Base-by-base conservation (phyloP, 2,797 vertebrate species). In the Gadopsis marmoratus region DNA sequence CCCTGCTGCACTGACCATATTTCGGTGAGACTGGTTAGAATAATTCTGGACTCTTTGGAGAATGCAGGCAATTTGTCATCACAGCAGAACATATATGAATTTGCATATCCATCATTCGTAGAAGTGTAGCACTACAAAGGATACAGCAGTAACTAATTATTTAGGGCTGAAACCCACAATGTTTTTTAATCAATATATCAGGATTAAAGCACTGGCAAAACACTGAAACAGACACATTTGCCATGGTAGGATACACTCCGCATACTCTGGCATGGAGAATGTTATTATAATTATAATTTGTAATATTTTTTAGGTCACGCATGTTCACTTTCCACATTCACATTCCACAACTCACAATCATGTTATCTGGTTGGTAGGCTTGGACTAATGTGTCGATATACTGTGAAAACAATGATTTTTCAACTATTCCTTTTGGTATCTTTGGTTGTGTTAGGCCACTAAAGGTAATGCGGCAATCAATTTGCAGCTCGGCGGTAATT, bases 41-140 rank as follows among this genome's bases (percentile, higher is more conserved):
- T 82, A 63, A 82, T 79, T 89, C 50, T 75, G 55, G 47, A 82
- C 56, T 81, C 56, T 81, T 84, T 73, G 67, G 77, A 84, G 72
- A 74, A 78, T 43, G 51, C 23, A 74, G 53, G 78, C 81, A 83
- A 85, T 87, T 83, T 90, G 72, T 91, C 85, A 76, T 35, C 4
- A 80, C 26, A 83, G 66, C 56, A 77, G 39, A 78, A 81, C 70
- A 81, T 26, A 26, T 26, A 26, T 68, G 51, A 66, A 70, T 85
- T 83, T 85, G 60, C 77, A 82, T 86, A 78, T 87, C 82, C 50
- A 81, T 85, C 54, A 87, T 68, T 74, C 8, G 45, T 54, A 82
- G 78, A 81, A 75, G 50, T 79, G 62, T 29, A 45, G 47, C 73
- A 67, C 14, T 78, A 68, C 51, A 70, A 66, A 71, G 73, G 60